Conservation (phyloP, 1,140 invertebrate species). For the Lordiphosa clarofinis region DNA sequence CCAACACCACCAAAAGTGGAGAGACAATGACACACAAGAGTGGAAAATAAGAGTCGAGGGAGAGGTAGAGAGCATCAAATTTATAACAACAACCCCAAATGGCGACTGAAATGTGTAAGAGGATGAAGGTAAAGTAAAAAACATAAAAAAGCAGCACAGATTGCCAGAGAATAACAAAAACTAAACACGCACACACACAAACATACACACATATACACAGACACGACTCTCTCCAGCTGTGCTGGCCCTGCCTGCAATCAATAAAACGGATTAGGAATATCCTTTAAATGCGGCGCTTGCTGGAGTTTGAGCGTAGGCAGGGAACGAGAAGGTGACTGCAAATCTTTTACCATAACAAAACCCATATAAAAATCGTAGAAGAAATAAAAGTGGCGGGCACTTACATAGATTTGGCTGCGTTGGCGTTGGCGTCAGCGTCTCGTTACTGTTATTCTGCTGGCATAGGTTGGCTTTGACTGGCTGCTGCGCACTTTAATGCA, state of each 20-base stretch:
- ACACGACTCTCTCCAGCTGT: slow-evolving; percentile 34
- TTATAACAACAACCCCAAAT: slow-evolving; percentile 58
- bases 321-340: slow-evolving; percentile 19
- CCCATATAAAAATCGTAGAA: slow-evolving; percentile 2
- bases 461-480: neutral
- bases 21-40: slow-evolving; percentile 10
- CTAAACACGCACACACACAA: slow-evolving; percentile 42
- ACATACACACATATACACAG: slow-evolving; percentile 8
- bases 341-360: slow-evolving; percentile 63
- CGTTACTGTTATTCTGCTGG: neutral
- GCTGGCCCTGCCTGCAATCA: slow-evolving; percentile 56
- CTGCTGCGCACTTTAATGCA: slow-evolving; percentile 13
- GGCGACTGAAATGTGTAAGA: slow-evolving; percentile 18
- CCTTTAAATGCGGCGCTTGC: slow-evolving; percentile 68
- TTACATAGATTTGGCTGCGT: slow-evolving; percentile 22
- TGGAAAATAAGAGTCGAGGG: neutral
- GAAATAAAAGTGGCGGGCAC: slow-evolving; percentile 38
- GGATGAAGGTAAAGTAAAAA: slow-evolving; percentile 50
- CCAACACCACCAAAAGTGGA: slow-evolving; percentile 7
- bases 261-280: slow-evolving; percentile 77
- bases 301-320: slow-evolving; percentile 34
- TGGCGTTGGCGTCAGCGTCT: neutral
- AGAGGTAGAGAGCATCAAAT: slow-evolving; percentile 15
- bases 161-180: slow-evolving; percentile 53
- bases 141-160: slow-evolving; percentile 66